These are phyloP conservation scores for Oncorhynchus clarkii DNA, from an alignment of 2,113 vertebrate genomes.

Conservation along the genomic window DNA sequence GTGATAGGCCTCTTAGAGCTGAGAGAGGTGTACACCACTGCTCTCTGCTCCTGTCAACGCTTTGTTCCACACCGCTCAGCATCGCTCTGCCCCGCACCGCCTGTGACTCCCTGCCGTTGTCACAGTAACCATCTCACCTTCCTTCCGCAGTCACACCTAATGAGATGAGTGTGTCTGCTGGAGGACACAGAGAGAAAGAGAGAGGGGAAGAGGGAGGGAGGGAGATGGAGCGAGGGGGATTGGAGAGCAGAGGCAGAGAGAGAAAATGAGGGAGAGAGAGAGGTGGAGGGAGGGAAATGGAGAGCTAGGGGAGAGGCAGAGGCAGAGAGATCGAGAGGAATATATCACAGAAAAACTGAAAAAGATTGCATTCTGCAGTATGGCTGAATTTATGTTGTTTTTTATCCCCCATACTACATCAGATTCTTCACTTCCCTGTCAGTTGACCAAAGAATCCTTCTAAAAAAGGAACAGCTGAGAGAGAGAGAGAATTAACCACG, in stretches of 20 bases:
- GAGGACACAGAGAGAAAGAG: slow-evolving; percentile 42
- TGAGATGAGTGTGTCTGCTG: slow-evolving; percentile 62
- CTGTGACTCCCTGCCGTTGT: slow-evolving; percentile 71
- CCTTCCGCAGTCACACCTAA: slow-evolving; percentile 71
- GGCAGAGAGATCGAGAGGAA: slow-evolving; percentile 15
- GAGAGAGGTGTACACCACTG: slow-evolving; percentile 2
- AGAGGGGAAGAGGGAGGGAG: neutral
- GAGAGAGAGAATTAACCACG: neutral
- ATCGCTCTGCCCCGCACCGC: slow-evolving; percentile 34
- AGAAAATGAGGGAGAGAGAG: neutral
- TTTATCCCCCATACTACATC: too few relatives aligned
- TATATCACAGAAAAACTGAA: neutral
- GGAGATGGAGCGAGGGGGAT: neutral
- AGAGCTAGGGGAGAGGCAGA: slow-evolving; percentile 1
- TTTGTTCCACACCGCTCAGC: slow-evolving; percentile 1
- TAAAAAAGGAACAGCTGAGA: too few relatives aligned
- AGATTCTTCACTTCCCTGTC: too few relatives aligned
- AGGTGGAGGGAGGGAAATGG: neutral
- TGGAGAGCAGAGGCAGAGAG: neutral
- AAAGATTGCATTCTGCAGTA: slow-evolving; percentile 35
- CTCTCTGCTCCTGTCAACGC: neutral
- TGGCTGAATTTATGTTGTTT: slow-evolving; percentile 27
- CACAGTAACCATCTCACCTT: slow-evolving; percentile 79
- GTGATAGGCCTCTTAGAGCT: slow-evolving; percentile 24
- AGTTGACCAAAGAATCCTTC: too few relatives aligned